phyloP scores from a whole-genome alignment of 37 sponge, comb jelly and placozoan species.

The Bolinopsis microptera region DNA sequence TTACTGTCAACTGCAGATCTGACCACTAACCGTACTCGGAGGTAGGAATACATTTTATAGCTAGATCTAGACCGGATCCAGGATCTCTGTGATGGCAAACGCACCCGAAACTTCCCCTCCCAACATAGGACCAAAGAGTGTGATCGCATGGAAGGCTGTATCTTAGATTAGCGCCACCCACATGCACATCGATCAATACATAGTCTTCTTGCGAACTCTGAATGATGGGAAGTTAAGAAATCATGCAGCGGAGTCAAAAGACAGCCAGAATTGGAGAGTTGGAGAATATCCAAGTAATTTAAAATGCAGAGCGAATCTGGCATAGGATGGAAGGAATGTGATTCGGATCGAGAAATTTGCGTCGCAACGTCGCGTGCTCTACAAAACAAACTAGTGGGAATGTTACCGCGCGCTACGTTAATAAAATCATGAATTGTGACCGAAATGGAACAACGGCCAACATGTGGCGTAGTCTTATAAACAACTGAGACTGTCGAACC shows the following conservation, averaged over 20 bases:
- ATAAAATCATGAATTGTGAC: background rate
- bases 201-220: slow-evolving; percentile 35
- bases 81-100: background rate
- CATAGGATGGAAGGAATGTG: background rate
- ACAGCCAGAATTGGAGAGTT: background rate
- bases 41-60: background rate
- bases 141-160: background rate
- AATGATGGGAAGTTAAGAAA: background rate
- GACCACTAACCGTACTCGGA: background rate
- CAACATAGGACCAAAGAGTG: background rate
- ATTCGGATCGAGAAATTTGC: background rate
- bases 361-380: background rate
- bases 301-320: background rate
- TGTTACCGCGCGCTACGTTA: background rate
- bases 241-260: background rate
- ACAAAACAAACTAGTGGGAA: background rate
- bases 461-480: no score
- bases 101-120: background rate
- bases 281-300: background rate
- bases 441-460: background rate
- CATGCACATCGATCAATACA: background rate
- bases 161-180: background rate
- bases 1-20: no score
- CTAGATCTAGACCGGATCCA: background rate
- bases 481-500: no score